Base-by-base conservation (phyloP, 2,888 invertebrate genomes). In the Netelia fuscicornis region DNA sequence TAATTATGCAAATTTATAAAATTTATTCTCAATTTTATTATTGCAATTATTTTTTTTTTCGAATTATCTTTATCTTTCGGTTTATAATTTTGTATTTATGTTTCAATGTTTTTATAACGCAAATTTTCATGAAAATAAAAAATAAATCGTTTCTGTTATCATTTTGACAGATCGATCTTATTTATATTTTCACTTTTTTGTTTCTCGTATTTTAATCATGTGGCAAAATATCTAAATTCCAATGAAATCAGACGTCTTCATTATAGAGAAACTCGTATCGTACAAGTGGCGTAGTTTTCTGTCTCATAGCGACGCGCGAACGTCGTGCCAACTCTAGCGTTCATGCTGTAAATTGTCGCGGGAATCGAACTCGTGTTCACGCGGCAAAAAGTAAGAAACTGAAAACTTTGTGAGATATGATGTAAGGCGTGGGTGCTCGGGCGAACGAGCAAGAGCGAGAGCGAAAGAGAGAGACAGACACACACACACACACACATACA, bases 341-440 rank as follows among this genome's bases (percentile, higher is more conserved):
- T 48, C 20, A 13, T 37, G 13, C 60, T 30, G 44, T 48, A 58
- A 78, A 78, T 78, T 78, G 78, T 68, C 58, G 60, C 64, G 72
- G 23, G 72, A 74, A 74, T 74, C 23, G 48, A 74, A 48, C 44
- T 42, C 20, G 9, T 23, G 44, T 42, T 68, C 52, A 17, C 13
- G 65, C 17, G 11, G 10, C 48, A 48, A 48, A 48, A 48, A 48
- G 48, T 48, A 48, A 48, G 13, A 48, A 48, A 48, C 48, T 48
- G 13, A 13, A 48, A 48, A 48, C 48, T 48, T 48, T 48, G 13
- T 13, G 48, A 48, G 48, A 48, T 48, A 48, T 48, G 48, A 48
- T 48, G 8, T 10, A 48, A 48, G 48, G 11, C 13, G 48, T 13
- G 48, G 2, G 13, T 13, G 48, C 48, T 48, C 48, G 13, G 48